Percentiles rank a stretch among this genome's conserved stretches.
These are phyloP conservation scores for Mizuhopecten yessoensis DNA, from an alignment of 1,140 invertebrate genomes.

Conservation along the genomic window DNA sequence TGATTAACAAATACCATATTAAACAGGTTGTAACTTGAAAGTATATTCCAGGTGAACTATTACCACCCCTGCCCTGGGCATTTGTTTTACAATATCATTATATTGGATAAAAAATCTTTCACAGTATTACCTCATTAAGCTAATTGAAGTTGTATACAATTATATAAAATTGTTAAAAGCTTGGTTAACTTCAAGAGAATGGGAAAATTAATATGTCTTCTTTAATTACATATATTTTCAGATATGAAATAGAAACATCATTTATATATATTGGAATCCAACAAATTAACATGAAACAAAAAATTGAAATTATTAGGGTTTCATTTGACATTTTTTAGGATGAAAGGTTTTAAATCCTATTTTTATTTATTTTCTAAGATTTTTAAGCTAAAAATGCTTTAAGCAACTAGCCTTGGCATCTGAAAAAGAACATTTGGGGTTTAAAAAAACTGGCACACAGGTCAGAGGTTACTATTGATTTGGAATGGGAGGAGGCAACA, in stretches of 20 bases:
- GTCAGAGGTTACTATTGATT: constrained; percentile 2
- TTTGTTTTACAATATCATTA: too few species aligned
- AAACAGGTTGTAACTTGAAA: too few species aligned
- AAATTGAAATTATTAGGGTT: neutral
- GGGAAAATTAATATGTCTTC: neutral
- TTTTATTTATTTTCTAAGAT: too few species aligned
- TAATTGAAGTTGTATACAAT: neutral
- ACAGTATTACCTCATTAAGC: neutral
- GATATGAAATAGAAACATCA: neutral
- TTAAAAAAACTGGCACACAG: too few species aligned
- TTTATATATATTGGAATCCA: neutral
- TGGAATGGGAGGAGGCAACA: neutral
- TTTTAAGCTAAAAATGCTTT: neutral
- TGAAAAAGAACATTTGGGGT: neutral
- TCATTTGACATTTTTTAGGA: too few species aligned
- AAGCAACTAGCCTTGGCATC: neutral
- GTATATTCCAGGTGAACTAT: too few species aligned
- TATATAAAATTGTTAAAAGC: neutral
- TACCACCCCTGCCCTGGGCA: too few species aligned
- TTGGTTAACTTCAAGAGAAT: too few species aligned
- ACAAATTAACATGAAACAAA: neutral
- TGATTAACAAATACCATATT: too few species aligned
- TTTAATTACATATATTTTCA: neutral
- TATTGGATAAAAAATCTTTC: too few species aligned
- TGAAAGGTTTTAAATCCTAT: too few species aligned